Percentiles rank a stretch among this genome's conserved stretches.
Conservation (phyloP, 2,797 vertebrate genomes). For the Fistularia tabacaria region DNA sequence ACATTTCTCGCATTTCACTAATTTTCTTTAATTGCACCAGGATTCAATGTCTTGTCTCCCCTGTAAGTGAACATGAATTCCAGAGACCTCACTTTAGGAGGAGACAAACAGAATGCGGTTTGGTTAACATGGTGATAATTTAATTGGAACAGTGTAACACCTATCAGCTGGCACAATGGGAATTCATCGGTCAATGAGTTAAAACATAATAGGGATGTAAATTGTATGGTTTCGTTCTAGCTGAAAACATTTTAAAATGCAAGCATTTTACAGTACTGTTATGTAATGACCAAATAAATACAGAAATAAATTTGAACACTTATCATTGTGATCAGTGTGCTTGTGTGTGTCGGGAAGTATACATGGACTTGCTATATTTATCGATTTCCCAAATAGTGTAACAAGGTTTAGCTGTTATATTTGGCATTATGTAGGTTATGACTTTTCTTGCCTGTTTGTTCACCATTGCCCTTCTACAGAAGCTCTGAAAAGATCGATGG, state of each 20-base stretch:
- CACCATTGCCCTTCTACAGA: too few species aligned
- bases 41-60: constrained; percentile 14
- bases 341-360: too few species aligned
- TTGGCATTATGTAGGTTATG: too few species aligned
- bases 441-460: too few species aligned
- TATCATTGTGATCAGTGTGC: constrained; percentile 49
- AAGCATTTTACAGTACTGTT: constrained; percentile 68
- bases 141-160: too few species aligned
- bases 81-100: not conserved
- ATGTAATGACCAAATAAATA: constrained; percentile 72
- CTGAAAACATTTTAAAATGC: constrained; percentile 55
- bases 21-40: constrained; percentile 59
- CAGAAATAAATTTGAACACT: constrained; percentile 67
- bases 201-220: constrained; percentile 56
- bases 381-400: too few species aligned
- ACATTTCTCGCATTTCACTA: constrained; percentile 78
- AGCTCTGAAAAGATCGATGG: too few species aligned
- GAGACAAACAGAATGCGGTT: constrained; percentile 21
- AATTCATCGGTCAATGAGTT: constrained; percentile 50
- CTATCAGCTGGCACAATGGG: constrained; percentile 20
- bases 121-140: constrained; percentile 27
- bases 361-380: too few species aligned
- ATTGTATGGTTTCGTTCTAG: constrained; percentile 41
- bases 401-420: too few species aligned
- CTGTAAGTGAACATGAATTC: too few species aligned